Conservation (phyloP, 2,797 vertebrate genomes). For the Paedocypris micromegethes region DNA sequence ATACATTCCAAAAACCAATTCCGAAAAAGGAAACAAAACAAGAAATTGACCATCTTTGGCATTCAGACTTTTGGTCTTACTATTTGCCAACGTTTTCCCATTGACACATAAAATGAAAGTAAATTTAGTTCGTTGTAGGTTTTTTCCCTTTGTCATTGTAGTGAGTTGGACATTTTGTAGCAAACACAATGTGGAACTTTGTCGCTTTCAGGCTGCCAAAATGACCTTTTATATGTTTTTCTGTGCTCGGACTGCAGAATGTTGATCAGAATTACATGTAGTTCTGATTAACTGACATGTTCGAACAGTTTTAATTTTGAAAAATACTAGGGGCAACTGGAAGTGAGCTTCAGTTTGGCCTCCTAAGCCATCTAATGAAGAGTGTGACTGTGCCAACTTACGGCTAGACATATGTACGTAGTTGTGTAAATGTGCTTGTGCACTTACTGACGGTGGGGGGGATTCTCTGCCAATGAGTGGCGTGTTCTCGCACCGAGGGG, state of each 20-base stretch:
- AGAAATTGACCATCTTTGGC: constrained; percentile 10
- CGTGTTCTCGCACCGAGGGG: constrained; percentile 97
- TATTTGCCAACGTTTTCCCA: constrained; percentile 15
- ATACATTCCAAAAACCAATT: no score
- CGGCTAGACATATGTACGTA: constrained; percentile 37
- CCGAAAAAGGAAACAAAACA: not conserved
- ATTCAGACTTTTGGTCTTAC: constrained; percentile 15
- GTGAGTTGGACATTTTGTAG: not conserved
- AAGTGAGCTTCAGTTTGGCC: not conserved
- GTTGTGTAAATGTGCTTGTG: constrained; percentile 42
- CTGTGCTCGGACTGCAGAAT: not conserved
- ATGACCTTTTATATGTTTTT: constrained; percentile 31
- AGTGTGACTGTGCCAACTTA: constrained; percentile 33
- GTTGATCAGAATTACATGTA: not conserved
- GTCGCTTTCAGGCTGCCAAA: constrained; percentile 38
- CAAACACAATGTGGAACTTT: not conserved
- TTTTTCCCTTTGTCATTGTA: not conserved
- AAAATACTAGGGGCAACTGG: not conserved
- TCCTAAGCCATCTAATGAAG: constrained; percentile 47
- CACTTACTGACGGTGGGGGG: constrained; percentile 96
- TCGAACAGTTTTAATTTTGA: no score
- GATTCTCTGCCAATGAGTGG: constrained; percentile 97
- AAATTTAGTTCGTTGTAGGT: not conserved
- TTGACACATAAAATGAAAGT: not conserved
- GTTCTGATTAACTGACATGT: no score